A percentile compares a stretch with the other conserved stretches of the same genome.
phyloP scores from a whole-genome alignment of 2,888 invertebrate species.

The Aplocera efformata region DNA sequence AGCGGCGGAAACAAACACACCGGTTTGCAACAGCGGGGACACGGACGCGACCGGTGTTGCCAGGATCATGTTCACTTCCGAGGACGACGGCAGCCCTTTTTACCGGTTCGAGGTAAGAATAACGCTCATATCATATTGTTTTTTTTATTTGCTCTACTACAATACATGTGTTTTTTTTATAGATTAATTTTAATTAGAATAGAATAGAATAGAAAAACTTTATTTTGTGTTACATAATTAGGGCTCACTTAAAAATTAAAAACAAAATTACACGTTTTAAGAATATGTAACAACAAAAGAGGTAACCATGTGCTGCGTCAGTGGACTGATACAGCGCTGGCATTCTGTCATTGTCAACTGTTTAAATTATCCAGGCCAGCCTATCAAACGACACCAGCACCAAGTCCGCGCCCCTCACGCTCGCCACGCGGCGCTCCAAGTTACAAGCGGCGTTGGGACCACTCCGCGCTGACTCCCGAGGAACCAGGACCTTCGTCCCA shows the following conservation, averaged over 20 bases:
- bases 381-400: constrained; percentile 45
- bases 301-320: no score
- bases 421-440: constrained; percentile 36
- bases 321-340: no score
- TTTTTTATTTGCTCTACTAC: no score
- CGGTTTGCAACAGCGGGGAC: constrained; percentile 43
- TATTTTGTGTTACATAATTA: no score
- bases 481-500: constrained; percentile 52
- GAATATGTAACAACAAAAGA: no score
- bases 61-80: constrained; percentile 52
- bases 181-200: no score
- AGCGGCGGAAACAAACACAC: constrained; percentile 10
- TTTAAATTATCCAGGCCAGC: constrained; percentile 41
- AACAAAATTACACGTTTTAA: no score
- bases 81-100: constrained; percentile 39
- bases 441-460: constrained; percentile 51
- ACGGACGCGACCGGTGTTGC: constrained; percentile 57
- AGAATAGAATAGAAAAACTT: no score
- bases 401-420: constrained; percentile 32
- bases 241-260: no score
- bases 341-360: no score
- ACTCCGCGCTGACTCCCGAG: constrained; percentile 40
- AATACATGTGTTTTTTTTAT: no score
- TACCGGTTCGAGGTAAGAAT: constrained; percentile 57
- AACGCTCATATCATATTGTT: no score